Evolutionary conservation across 2,113 vertebrate genomes (phyloP).

Genomic region (Accipiter virgatus): DNA sequence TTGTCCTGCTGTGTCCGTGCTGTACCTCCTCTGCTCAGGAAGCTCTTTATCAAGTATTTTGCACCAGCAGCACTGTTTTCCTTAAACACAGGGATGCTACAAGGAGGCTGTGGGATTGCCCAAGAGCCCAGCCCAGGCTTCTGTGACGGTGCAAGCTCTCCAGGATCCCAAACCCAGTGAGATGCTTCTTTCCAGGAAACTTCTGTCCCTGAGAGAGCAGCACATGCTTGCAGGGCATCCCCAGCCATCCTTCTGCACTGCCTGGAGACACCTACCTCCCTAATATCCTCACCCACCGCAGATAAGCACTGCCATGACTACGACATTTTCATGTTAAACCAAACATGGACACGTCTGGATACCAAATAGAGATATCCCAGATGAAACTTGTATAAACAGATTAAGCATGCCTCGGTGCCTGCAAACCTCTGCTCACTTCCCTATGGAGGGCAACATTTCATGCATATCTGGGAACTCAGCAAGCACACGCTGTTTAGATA

Average conservation of each 20-base stretch:
- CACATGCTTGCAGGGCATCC: neutral
- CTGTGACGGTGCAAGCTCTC: neutral
- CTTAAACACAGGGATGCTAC: neutral
- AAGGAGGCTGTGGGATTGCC: neutral
- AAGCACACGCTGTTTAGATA: neutral
- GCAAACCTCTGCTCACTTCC: neutral
- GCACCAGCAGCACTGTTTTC: neutral
- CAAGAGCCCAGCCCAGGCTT: neutral
- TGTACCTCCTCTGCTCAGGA: neutral
- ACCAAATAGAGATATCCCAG: neutral
- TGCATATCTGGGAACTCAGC: neutral
- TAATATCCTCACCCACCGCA: rapidly evolving
- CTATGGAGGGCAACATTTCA: neutral
- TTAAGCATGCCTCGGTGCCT: neutral
- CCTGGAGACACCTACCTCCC: neutral
- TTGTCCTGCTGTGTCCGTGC: neutral
- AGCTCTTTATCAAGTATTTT: neutral
- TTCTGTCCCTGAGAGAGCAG: neutral
- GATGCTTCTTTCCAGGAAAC: neutral
- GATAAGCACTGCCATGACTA: neutral
- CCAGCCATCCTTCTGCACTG: neutral
- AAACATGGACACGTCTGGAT: rapidly evolving
- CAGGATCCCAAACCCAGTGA: neutral
- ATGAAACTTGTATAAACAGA: neutral
- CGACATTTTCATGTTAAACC: rapidly evolving